phyloP scores from a whole-genome alignment of 2,797 vertebrate species.

The Notolepis coatsorum region DNA sequence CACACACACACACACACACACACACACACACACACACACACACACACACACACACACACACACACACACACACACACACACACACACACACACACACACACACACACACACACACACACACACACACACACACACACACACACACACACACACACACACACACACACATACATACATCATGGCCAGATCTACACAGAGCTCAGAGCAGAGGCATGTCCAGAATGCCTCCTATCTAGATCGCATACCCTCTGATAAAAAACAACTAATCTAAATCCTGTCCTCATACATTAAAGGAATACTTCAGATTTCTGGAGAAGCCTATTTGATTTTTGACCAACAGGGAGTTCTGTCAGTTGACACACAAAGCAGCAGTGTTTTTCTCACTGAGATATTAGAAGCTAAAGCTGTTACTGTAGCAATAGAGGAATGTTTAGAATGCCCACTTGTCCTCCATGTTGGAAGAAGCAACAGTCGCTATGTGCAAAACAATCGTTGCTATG shows the following conservation, averaged over 20 bases:
- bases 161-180: slow-evolving; percentile 1
- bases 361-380: no score
- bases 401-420: no score
- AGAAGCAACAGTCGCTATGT: no score
- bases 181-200: neutral
- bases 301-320: no score
- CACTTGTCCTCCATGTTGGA: no score
- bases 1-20: slow-evolving; percentile 1
- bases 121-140: slow-evolving; percentile 9
- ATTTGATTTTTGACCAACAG: no score
- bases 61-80: neutral
- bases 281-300: no score
- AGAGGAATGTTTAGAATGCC: no score
- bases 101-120: slow-evolving; percentile 5
- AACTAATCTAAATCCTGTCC: slow-evolving; percentile 2
- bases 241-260: neutral
- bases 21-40: slow-evolving; percentile 7
- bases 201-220: slow-evolving; percentile 25
- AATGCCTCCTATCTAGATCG: slow-evolving; percentile 28
- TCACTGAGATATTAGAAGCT: no score
- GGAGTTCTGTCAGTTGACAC: no score
- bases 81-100: slow-evolving; percentile 12
- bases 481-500: no score
- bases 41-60: neutral
- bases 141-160: neutral